Evolutionary conservation across 2,888 invertebrate species (phyloP), one percentile per base, ranked within the genome.

Genomic region (Andrena haemorrhoa): DNA sequence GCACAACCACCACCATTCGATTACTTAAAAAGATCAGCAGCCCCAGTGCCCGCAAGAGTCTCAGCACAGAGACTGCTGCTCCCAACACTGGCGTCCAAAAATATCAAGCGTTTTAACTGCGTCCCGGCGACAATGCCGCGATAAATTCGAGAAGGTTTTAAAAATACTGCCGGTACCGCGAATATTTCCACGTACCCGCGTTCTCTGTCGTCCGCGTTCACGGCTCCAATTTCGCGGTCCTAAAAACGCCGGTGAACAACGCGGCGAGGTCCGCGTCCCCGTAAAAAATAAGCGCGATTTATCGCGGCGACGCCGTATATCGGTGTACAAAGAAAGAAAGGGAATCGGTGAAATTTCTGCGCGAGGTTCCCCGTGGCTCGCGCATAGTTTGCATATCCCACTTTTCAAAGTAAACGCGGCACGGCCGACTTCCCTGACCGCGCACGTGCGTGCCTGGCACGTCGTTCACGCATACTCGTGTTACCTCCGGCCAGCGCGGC

Each of bases 381-480:
- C 60, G 76, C 79, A 78, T 77, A 65, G 56, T 83, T 83, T 75
- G 83, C 87, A 85, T 85, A 87, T 83, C 81, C 80, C 79, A 76
- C 66, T 85, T 87, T 78, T 77, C 79, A 76, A 79, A 76, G 71
- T 47, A 75, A 81, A 76, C 80, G 83, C 83, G 65, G 60, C 60
- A 69, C 69, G 72, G 74, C 84, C 64, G 86, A 85, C 75, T 81
- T 81, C 72, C 56, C 72, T 82, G 75, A 82, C 41, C 66, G 76
- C 65, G 61, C 83, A 76, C 83, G 82, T 75, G 85, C 78, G 85
- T 75, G 71, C 63, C 33, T 41, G 75, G 66, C 70, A 41, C 51
- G 77, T 75, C 51, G 70, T 76, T 63, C 85, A 61, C 69, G 73
- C 80, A 51, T 84, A 78, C 73, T 51, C 80, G 61, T 63, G 73